A percentile compares a stretch with the other conserved stretches of the same genome.
phyloP scores from a whole-genome alignment of 2,888 invertebrate species.

The Parnassius glacialis region DNA sequence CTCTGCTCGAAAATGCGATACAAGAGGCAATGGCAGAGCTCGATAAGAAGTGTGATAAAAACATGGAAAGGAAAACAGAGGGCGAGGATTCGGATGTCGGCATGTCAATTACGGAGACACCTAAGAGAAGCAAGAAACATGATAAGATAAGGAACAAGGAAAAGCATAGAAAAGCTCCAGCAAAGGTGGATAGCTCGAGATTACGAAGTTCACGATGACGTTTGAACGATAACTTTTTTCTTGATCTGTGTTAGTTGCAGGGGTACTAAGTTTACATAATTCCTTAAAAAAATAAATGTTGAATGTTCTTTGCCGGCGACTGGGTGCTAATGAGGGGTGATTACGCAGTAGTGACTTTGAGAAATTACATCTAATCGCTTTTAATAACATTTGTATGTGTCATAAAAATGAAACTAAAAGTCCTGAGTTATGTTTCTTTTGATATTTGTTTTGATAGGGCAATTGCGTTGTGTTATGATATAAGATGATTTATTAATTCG shows the following conservation, averaged over 20 bases:
- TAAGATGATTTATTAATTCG: conserved; percentile 20
- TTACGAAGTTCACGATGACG: conserved; percentile 78
- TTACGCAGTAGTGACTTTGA: conserved; percentile 1
- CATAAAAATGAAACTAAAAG: conserved; percentile 8
- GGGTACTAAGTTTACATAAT: conserved; percentile 12
- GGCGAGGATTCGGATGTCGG: conserved; percentile 23
- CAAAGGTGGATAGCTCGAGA: conserved; percentile 57
- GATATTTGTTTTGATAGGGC: conserved; percentile 15
- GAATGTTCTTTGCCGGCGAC: conserved; percentile 6
- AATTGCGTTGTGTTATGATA: conserved; percentile 21
- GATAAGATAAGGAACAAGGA: conserved; percentile 51
- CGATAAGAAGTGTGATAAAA: conserved; percentile 83
- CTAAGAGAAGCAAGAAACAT: conserved; percentile 49
- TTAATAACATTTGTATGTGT: conserved; percentile 7
- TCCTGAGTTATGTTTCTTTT: background rate
- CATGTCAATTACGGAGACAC: conserved; percentile 38
- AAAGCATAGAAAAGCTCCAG: conserved; percentile 50
- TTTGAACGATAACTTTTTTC: conserved; percentile 3
- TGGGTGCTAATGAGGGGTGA: conserved; percentile 16
- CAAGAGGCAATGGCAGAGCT: conserved; percentile 96
- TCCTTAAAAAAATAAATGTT: conserved; percentile 7
- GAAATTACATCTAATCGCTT: conserved; percentile 4
- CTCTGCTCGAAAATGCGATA: conserved; percentile 93
- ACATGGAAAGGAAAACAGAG: conserved; percentile 24
- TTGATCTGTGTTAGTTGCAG: conserved; percentile 16